A percentile compares a stretch with the other conserved stretches of the same genome.
These are phyloP conservation scores for Acanthis flammea DNA, from an alignment of 2,797 vertebrate genomes.

Conservation along the genomic window DNA sequence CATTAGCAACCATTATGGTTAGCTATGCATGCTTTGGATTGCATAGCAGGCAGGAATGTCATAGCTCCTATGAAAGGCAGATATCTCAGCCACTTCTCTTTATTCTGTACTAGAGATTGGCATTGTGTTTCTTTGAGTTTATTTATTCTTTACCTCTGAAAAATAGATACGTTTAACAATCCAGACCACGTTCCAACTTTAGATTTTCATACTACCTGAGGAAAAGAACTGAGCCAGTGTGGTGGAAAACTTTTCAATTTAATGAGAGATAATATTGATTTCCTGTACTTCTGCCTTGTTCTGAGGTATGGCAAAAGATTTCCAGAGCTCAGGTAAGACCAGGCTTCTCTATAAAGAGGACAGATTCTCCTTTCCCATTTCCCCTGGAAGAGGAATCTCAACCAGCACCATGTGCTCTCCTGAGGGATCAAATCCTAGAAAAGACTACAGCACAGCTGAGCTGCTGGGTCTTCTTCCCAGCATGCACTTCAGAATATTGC, in stretches of 20 bases:
- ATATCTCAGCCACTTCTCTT: not conserved
- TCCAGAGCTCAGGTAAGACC: not conserved
- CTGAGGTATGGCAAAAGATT: not conserved
- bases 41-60: not conserved
- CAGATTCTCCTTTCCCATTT: not conserved
- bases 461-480: not conserved
- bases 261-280: not conserved
- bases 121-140: not conserved
- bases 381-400: not conserved
- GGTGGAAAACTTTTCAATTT: not conserved
- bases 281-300: not conserved
- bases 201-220: not conserved
- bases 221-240: not conserved
- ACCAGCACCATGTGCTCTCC: accelerated
- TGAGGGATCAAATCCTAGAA: not conserved
- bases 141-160: not conserved
- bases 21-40: not conserved
- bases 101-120: not conserved
- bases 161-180: not conserved
- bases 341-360: not conserved
- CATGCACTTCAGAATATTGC: not conserved
- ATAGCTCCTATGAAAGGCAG: not conserved
- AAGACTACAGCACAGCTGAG: not conserved
- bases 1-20: not conserved
- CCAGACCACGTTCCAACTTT: not conserved